Conservation (phyloP, 2,113 vertebrate species). For the Pseudopodoces humilis region DNA sequence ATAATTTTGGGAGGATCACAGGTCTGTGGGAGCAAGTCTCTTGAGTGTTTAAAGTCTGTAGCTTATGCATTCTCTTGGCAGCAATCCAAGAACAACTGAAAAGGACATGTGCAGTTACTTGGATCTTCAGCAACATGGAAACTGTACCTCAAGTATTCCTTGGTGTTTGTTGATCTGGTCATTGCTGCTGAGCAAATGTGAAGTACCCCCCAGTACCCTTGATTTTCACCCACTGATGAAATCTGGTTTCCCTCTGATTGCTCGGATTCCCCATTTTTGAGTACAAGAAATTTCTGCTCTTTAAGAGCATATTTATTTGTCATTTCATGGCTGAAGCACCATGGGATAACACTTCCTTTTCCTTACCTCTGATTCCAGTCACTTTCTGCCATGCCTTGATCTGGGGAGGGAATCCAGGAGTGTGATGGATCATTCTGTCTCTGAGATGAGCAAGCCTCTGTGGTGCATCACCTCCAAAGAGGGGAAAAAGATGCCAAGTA, state of each 20-base stretch:
- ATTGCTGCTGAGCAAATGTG: background rate
- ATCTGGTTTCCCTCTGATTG: background rate
- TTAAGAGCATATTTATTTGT: background rate
- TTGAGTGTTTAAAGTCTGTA: background rate
- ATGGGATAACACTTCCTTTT: background rate
- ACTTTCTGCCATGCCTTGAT: background rate
- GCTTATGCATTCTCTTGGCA: background rate
- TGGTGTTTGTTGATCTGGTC: background rate
- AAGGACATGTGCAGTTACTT: background rate
- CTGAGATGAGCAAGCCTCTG: background rate
- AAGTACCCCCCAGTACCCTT: background rate
- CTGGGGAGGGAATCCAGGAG: background rate
- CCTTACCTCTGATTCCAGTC: background rate
- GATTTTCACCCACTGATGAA: background rate
- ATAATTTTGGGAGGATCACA: background rate
- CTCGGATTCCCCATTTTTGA: background rate
- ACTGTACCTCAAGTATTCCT: background rate
- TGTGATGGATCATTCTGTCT: background rate
- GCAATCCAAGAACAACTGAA: background rate
- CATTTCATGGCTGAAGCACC: background rate
- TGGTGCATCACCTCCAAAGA: background rate
- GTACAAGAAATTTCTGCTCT: background rate
- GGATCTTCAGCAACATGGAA: background rate
- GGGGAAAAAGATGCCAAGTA: background rate
- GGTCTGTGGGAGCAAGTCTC: background rate